Conservation (phyloP, 2,113 vertebrate species). For the Trachemys scripta region DNA sequence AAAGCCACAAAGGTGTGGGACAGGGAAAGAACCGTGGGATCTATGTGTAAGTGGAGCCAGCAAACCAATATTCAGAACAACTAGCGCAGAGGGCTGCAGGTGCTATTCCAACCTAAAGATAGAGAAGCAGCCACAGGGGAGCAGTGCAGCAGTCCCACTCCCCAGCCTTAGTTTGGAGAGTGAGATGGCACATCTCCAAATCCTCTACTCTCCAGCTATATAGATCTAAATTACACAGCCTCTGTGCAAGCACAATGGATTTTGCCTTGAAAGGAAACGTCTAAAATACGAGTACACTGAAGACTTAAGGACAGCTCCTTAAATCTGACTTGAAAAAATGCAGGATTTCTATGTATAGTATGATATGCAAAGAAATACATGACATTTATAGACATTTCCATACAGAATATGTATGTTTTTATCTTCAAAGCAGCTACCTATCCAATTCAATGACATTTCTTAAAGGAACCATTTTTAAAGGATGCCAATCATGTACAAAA, state of each 20-base stretch:
- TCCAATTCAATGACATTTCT: neutral
- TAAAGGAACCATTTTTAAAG: neutral
- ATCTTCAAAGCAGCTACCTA: neutral
- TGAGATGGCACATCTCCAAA: no score
- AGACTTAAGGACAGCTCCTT: neutral
- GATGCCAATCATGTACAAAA: neutral
- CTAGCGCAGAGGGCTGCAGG: neutral
- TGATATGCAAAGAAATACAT: neutral
- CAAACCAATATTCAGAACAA: neutral
- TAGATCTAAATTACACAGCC: neutral
- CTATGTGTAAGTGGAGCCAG: neutral
- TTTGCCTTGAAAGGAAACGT: neutral
- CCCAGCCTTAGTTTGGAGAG: no score
- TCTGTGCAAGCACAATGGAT: neutral
- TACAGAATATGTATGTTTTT: neutral
- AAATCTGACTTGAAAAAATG: neutral
- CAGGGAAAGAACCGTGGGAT: neutral
- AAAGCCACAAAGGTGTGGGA: neutral
- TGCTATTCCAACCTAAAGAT: neutral
- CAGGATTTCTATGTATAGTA: neutral
- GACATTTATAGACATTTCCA: neutral
- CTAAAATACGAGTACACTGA: neutral
- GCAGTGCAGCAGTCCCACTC: no score
- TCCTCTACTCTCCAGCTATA: neutral
- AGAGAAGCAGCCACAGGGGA: neutral